Base-by-base conservation (phyloP, 2,113 vertebrate species). In the Mystacornis crossleyi region DNA sequence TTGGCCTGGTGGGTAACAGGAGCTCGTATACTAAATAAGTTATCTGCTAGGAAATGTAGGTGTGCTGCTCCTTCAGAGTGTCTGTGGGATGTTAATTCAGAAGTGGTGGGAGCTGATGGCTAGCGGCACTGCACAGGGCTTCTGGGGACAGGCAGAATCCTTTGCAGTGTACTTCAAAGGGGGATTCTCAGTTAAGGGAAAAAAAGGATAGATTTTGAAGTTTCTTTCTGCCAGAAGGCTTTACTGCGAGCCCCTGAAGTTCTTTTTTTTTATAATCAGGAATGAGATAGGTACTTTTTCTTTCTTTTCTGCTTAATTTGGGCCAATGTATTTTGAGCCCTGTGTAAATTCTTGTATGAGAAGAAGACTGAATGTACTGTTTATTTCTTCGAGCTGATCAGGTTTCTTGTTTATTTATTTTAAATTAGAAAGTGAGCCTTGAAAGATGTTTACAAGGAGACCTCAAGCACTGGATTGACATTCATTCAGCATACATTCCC, bases 201-300 rank as follows among this genome's bases (percentile, higher is more conserved):
- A 91, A 93, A 83, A 95, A 93, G 47, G 89, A 95, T 78, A 96
- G 92, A 97, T 95, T 97, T 96, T 97, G 96, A 97, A 97, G 96
- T 97, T 97, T 95, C 95, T 96, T 94, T 94, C 95, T 97, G 96
- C 95, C 97, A 97, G 96, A 94, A 97, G 97, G 94, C 96, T 97
- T 96, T 95, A 95, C 94, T 10, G 69, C 0, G 13, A 96, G 92
- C 86, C 91, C 96, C 97, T 95, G 93, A 97, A 96, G 92, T 97
- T 96, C 71, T 94, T 83, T 78, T 78, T 87, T 97, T 95, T 95
- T 71, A 90, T 95, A 96, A 96, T 96, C 83, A 96, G 80, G 72
- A 73, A 93, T 93, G 90, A 96, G 91, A 89, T 93, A 95, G 96
- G 92, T 96, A 97, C 78, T 87, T 93, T 95, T 91, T 94, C 81